Percentiles rank a stretch among this genome's conserved stretches.
Conservation (phyloP, 2,113 vertebrate genomes). For the Corythornis cristatus region DNA sequence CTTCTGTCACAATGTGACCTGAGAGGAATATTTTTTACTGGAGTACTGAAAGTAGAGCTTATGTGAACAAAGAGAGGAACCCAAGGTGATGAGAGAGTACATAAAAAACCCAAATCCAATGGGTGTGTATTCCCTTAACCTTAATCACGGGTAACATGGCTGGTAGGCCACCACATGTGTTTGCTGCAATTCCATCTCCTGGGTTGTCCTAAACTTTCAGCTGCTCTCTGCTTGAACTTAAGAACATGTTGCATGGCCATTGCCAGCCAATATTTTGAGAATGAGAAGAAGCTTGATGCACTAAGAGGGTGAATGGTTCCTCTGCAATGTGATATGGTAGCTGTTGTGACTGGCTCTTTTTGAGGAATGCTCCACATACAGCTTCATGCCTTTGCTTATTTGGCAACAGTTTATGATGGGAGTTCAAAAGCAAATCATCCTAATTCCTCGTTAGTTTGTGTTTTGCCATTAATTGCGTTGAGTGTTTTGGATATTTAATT, state of each 20-base stretch:
- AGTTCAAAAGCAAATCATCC: constrained; percentile 32
- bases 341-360: background rate
- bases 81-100: background rate
- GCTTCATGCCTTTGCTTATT: constrained; percentile 38
- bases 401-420: background rate
- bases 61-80: background rate
- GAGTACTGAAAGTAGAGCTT: background rate
- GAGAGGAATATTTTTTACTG: background rate
- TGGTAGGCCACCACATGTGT: background rate
- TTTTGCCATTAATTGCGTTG: constrained; percentile 53
- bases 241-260: background rate
- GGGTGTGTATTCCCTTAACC: background rate
- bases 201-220: background rate
- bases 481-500: constrained; percentile 46
- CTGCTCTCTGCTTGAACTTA: background rate
- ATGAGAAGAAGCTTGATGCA: background rate
- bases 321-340: background rate
- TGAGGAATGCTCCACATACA: background rate
- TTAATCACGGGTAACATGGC: background rate
- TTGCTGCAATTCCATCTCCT: background rate
- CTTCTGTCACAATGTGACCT: background rate
- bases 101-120: background rate
- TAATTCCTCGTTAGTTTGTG: constrained; percentile 50
- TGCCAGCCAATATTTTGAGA: background rate
- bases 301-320: background rate